These are phyloP conservation scores for Caenorhabditis latens DNA, from an alignment of 1,140 invertebrate species.

Conservation along the genomic window DNA sequence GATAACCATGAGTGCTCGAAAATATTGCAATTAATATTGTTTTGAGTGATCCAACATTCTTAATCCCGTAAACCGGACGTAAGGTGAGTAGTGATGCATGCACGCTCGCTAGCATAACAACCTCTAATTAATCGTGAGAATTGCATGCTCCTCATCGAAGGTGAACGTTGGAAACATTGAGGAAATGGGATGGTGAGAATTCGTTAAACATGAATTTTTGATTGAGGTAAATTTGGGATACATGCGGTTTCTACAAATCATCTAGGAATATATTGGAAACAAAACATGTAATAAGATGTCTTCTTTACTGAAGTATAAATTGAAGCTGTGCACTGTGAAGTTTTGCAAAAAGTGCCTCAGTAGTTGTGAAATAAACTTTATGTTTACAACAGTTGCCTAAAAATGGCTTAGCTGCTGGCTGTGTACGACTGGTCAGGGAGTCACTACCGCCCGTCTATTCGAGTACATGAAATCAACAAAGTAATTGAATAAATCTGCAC, in stretches of 20 bases:
- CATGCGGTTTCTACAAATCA: no score
- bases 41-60: background rate
- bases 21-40: no score
- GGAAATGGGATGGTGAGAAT: background rate
- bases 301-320: no score
- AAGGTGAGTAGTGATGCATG: conserved; percentile 5
- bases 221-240: no score
- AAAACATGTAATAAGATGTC: no score
- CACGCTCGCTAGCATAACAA: conserved; percentile 13
- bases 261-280: no score
- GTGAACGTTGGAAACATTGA: background rate
- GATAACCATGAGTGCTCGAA: no score
- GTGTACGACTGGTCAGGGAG: background rate
- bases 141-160: background rate
- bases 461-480: conserved; percentile 49
- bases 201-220: background rate
- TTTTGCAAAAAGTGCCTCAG: background rate
- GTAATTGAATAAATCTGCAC: conserved; percentile 34
- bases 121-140: conserved; percentile 30
- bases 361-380: background rate
- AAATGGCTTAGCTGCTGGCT: background rate
- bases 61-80: background rate
- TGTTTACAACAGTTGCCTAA: background rate
- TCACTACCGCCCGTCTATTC: background rate
- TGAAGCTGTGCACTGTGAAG: no score